Conservation (phyloP, 1,140 invertebrate genomes). For the Trachelipus rathkii region DNA sequence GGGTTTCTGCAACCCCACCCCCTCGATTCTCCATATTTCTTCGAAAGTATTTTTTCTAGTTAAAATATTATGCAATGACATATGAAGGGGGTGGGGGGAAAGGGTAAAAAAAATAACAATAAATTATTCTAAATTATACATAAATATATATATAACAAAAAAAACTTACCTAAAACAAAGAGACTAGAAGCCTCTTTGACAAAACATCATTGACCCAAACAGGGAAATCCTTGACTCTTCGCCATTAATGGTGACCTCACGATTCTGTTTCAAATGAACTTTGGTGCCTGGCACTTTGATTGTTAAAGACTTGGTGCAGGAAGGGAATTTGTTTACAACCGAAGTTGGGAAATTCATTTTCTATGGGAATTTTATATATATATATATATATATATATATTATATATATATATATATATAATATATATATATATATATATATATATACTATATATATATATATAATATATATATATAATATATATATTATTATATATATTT, state of each 20-base stretch:
- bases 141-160: not conserved
- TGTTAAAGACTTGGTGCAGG: constrained; percentile 76
- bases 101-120: too few species aligned
- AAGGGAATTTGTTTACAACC: constrained; percentile 59
- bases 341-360: constrained; percentile 61
- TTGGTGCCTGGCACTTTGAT: constrained; percentile 54
- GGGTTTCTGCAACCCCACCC: too few species aligned
- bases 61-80: too few species aligned
- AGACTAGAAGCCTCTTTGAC: constrained; percentile 71
- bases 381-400: constrained; percentile 24
- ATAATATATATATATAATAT: too few species aligned
- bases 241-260: constrained; percentile 64
- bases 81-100: too few species aligned
- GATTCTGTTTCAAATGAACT: constrained; percentile 68
- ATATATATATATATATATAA: constrained; percentile 27
- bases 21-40: too few species aligned
- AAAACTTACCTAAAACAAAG: constrained; percentile 60
- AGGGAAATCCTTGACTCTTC: constrained; percentile 65
- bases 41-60: too few species aligned
- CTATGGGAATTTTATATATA: constrained; percentile 49
- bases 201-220: constrained; percentile 58
- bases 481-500: too few species aligned
- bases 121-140: too few species aligned
- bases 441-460: too few species aligned
- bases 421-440: constrained; percentile 27